Percentiles rank a stretch among this genome's conserved stretches.
phyloP scores from a whole-genome alignment of 1,140 invertebrate species.

The Drosophila pruinosa region DNA sequence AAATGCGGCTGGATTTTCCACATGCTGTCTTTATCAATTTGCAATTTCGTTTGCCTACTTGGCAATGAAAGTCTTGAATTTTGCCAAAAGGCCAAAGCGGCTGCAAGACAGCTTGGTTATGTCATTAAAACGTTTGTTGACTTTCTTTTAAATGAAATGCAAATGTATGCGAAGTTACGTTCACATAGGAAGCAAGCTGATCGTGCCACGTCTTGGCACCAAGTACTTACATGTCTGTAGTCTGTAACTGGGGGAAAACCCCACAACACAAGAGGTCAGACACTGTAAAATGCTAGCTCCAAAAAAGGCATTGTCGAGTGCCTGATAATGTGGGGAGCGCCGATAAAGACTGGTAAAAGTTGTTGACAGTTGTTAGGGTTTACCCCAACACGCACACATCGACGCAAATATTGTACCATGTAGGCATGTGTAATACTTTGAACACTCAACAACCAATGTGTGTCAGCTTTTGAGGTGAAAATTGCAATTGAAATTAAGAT shows the following conservation, averaged over 20 bases:
- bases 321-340: conserved; percentile 18
- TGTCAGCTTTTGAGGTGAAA: conserved; percentile 26
- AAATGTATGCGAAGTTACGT: conserved; percentile 36
- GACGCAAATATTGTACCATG: too few relatives aligned
- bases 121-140: conserved; percentile 69
- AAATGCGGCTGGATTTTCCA: conserved; percentile 69
- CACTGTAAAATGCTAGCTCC: conserved; percentile 23
- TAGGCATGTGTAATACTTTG: not conserved
- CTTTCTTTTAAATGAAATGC: conserved; percentile 73
- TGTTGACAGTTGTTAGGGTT: conserved; percentile 44
- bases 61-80: conserved; percentile 67
- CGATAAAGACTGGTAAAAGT: conserved; percentile 38
- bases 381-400: conserved; percentile 24
- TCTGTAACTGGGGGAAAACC: conserved; percentile 20
- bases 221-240: not conserved
- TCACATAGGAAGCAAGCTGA: conserved; percentile 7
- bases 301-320: conserved; percentile 30
- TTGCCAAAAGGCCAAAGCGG: not conserved
- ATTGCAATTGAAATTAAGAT: conserved; percentile 2
- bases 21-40: not conserved
- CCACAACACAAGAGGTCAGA: conserved; percentile 30
- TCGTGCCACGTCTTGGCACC: conserved; percentile 33
- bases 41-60: conserved; percentile 28
- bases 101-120: conserved; percentile 46
- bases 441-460: not conserved